Evolutionary conservation across 2,888 invertebrate genomes (phyloP), one percentile per base, ranked within the genome.

Genomic region (Dryadula phaetusa): DNA sequence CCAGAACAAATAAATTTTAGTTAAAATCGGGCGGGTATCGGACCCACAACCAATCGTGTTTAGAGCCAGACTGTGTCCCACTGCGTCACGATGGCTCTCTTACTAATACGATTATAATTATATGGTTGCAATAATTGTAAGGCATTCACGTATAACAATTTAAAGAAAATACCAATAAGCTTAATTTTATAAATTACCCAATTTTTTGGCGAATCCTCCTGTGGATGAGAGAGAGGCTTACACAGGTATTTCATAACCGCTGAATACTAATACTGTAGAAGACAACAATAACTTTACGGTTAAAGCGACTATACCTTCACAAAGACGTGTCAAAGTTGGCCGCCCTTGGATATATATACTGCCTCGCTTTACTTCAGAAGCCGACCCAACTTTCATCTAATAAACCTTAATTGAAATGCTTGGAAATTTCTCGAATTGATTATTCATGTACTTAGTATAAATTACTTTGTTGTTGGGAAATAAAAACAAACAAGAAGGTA

Each of bases 321-420:
- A 54, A 54, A 54, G 54, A 54, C 34, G 20, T 54, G 32, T 54
- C 34, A 58, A 58, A 58, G 40, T 40, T 42, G 25, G 42, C 12
- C 40, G 42, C 22, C 58, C 40, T 25, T 58, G 58, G 40, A 53
- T 49, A 22, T 49, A 49, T 34, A n/a, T 34, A 54, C 54, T 16
- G 28, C 52, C 16, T 52, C 28, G n/a, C 5, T 42, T 58, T 25
- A 16, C 42, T 58, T 40, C 40, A 40, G 42, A 58, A 28, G 42
- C 42, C 58, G 25, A 42, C 25, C 25, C 16, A 18, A 42, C 58
- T 40, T 42, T 16, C 42, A 20, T 20, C 42, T 42, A 58, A 58
- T 42, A 28, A 64, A 56, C 52, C 46, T 64, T 54, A 64, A 56
- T 64, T 56, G 46, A 56, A 64, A 64, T 12, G 46, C 46, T 32